Conservation (phyloP, 1,140 invertebrate species). For the Diorhabda elongata region DNA sequence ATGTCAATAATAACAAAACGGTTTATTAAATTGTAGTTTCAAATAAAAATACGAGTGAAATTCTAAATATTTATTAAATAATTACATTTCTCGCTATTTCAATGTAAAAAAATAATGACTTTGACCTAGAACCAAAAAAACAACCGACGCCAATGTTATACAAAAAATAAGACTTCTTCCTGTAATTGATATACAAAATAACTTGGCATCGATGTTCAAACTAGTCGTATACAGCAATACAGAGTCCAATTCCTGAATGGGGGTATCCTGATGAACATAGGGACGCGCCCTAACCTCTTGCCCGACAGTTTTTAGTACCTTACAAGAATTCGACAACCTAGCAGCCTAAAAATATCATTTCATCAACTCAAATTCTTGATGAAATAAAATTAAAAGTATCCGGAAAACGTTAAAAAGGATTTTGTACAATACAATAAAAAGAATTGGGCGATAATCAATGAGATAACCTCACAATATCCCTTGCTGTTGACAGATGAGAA, state of each 20-base stretch:
- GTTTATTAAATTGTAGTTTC: too few relatives aligned
- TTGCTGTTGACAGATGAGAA: too few relatives aligned
- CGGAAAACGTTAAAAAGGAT: too few relatives aligned
- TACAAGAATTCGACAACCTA: constrained; percentile 69
- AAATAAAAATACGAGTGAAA: too few relatives aligned
- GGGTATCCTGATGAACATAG: constrained; percentile 72
- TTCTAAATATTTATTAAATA: too few relatives aligned
- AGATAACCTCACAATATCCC: too few relatives aligned
- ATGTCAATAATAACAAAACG: too few relatives aligned
- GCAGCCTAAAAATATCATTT: constrained; percentile 59
- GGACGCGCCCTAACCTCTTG: constrained; percentile 73
- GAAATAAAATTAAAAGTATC: too few relatives aligned
- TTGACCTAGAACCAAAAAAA: constrained; percentile 65
- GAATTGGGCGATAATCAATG: too few relatives aligned
- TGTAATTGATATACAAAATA: constrained; percentile 67
- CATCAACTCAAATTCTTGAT: too few relatives aligned
- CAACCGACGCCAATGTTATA: constrained; percentile 56
- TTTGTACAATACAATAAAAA: too few relatives aligned
- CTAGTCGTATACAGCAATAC: constrained; percentile 73
- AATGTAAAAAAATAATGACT: constrained; percentile 47
- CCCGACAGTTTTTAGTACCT: constrained; percentile 63
- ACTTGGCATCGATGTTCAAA: constrained; percentile 65
- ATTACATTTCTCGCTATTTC: constrained; percentile 4
- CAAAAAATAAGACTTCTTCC: constrained; percentile 62
- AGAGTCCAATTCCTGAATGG: constrained; percentile 67